Conservation (phyloP, 2,888 invertebrate species). For the Antheraea yamamai region DNA sequence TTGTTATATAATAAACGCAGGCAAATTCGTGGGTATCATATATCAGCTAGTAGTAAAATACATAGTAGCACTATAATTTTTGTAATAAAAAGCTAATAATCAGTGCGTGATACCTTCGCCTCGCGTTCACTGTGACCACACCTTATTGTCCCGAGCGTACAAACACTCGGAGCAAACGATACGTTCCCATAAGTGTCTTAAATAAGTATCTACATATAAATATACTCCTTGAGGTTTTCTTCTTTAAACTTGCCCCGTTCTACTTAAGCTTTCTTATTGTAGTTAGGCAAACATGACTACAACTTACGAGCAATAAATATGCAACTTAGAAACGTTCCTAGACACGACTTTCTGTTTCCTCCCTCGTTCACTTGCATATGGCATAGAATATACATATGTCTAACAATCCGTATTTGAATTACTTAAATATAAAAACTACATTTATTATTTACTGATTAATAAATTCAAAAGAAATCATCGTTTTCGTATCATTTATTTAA, state of each 20-base stretch:
- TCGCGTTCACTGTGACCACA: not conserved
- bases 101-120: not conserved
- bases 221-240: not conserved
- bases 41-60: not conserved
- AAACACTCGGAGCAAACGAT: not conserved
- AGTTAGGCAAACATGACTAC: not conserved
- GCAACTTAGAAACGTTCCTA: not conserved
- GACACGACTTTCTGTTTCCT: not conserved
- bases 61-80: not conserved
- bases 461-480: too few species aligned
- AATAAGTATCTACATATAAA: not conserved
- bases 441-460: not conserved
- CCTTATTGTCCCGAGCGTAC: not conserved
- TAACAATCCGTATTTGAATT: not conserved
- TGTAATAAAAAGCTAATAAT: not conserved
- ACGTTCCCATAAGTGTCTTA: not conserved
- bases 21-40: too few species aligned
- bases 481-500: not conserved
- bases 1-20: too few species aligned
- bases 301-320: not conserved
- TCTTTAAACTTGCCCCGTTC: not conserved
- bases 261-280: not conserved
- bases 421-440: not conserved
- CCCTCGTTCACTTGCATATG: not conserved
- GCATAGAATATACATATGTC: not conserved